Evolutionary conservation across 2,888 invertebrate genomes (phyloP), one percentile per base, ranked within the genome.

Genomic region (Leucophenga maculata): DNA sequence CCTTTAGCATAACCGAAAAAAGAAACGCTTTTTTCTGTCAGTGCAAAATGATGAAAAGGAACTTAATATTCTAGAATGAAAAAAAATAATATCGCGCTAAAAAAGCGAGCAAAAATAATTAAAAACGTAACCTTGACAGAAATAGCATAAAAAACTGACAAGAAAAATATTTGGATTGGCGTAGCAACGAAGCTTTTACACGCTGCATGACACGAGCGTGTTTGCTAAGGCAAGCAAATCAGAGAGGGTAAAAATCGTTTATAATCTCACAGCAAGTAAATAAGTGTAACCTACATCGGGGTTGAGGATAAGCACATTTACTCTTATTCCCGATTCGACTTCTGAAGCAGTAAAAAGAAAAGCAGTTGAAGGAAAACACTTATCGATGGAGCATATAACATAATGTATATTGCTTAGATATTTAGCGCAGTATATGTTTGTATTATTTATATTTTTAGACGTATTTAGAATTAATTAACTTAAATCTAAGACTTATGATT

Each of bases 91-190:
- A n/a, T n/a, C n/a, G n/a, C 39, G 64, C 44, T 62, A 54, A 50
- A 75, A 55, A 72, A 70, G 44, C 32, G 44, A 78, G 77, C 77
- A 83, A 85, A 86, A 85, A 86, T 86, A 87, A 86, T 87, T 86
- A 86, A 86, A 86, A 86, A 83, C 79, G 80, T 84, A 86, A 86
- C 86, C 86, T 86, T 86, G 86, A 85, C 84, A 22, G 13, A 20
- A 55, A 26, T 18, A 22, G 3, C 4, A 55, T 13, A 6, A 26
- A 72, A 69, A 72, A 18, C 32, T 16, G 66, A 22, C 48, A 54
- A 14, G 46, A 46, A 57, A 55, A 57, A 73, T 76, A 50, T 16
- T 32, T 72, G 1, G 50, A 18, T 6, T 22, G 22, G 6, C 18
- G 20, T 22, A 55, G n/a, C n/a, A 18, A 54, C n/a, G 18, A 11